A percentile compares a stretch with the other conserved stretches of the same genome.
These are phyloP conservation scores for Caenorhabditis briggsae DNA, from an alignment of 1,140 invertebrate species.

Conservation along the genomic window DNA sequence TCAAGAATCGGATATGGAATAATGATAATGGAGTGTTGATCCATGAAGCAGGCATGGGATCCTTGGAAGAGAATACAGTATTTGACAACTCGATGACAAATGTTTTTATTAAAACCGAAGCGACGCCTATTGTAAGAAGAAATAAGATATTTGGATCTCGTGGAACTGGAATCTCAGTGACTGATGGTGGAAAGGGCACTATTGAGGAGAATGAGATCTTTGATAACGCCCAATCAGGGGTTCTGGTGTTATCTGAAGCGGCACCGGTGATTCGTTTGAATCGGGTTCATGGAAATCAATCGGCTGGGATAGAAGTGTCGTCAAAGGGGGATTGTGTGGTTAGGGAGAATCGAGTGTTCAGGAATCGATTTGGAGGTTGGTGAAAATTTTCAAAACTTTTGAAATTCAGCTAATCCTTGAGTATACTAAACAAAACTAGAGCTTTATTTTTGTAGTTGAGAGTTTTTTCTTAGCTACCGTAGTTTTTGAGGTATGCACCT, in stretches of 20 bases:
- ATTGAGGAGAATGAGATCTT: slow-evolving; percentile 34
- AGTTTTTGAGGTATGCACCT: too few species aligned
- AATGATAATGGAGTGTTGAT: slow-evolving; percentile 36
- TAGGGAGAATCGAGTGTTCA: slow-evolving; percentile 40
- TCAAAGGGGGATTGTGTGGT: slow-evolving; percentile 12
- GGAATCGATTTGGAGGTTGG: slow-evolving; percentile 47
- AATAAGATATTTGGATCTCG: slow-evolving; percentile 43
- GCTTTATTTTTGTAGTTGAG: too few species aligned
- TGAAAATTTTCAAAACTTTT: neutral
- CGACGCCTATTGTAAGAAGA: neutral
- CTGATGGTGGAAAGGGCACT: neutral
- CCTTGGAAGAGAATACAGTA: slow-evolving; percentile 17
- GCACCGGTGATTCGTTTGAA: neutral
- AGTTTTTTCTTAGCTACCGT: too few species aligned
- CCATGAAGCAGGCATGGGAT: neutral
- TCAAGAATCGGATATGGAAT: slow-evolving; percentile 36
- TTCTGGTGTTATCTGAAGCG: neutral
- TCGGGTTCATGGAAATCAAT: slow-evolving; percentile 39
- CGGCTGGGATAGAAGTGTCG: slow-evolving; percentile 23
- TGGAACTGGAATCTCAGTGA: neutral
- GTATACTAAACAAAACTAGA: too few species aligned
- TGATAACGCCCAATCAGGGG: slow-evolving; percentile 23
- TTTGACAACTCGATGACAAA: slow-evolving; percentile 34
- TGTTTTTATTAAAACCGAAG: slow-evolving; percentile 19
- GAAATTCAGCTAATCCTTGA: neutral